phyloP scores from a whole-genome alignment of 1,140 invertebrate species.

The Philotrypesis tridentata region DNA sequence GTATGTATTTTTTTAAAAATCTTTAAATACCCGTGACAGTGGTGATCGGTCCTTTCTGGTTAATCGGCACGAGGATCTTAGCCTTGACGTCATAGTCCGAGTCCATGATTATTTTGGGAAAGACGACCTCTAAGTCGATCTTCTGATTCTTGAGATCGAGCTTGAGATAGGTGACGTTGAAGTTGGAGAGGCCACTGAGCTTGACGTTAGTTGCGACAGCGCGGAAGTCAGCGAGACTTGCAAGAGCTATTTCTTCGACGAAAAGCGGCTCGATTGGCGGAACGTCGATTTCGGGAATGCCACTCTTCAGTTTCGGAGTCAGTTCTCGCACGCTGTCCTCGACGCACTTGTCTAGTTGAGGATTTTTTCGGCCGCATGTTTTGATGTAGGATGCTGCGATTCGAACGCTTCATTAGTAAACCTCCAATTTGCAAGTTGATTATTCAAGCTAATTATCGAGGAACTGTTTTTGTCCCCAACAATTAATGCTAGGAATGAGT shows the following conservation, averaged over 20 bases:
- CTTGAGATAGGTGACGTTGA: conserved; percentile 71
- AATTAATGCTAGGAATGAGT: no score
- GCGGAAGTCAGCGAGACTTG: conserved; percentile 67
- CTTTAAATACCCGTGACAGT: conserved; percentile 53
- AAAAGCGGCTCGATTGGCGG: conserved; percentile 78
- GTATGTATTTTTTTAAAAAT: no score
- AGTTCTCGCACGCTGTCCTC: conserved; percentile 74
- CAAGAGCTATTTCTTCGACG: conserved; percentile 71
- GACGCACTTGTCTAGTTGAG: conserved; percentile 76
- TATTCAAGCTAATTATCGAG: no score
- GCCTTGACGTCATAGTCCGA: conserved; percentile 76
- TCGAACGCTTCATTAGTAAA: neutral
- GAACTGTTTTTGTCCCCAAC: no score
- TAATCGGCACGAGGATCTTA: conserved; percentile 71
- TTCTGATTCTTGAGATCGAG: conserved; percentile 73
- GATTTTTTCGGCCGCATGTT: conserved; percentile 78
- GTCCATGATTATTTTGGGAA: conserved; percentile 73
- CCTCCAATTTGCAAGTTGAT: no score
- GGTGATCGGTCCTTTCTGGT: conserved; percentile 60
- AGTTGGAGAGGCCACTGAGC: conserved; percentile 73
- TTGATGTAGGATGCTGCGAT: conserved; percentile 79
- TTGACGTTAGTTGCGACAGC: conserved; percentile 73
- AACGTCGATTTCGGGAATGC: conserved; percentile 79
- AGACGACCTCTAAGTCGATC: conserved; percentile 67
- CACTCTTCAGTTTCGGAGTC: conserved; percentile 72